Base-by-base conservation (phyloP, 1,140 invertebrate species). In the Neocloeon triangulifer region DNA sequence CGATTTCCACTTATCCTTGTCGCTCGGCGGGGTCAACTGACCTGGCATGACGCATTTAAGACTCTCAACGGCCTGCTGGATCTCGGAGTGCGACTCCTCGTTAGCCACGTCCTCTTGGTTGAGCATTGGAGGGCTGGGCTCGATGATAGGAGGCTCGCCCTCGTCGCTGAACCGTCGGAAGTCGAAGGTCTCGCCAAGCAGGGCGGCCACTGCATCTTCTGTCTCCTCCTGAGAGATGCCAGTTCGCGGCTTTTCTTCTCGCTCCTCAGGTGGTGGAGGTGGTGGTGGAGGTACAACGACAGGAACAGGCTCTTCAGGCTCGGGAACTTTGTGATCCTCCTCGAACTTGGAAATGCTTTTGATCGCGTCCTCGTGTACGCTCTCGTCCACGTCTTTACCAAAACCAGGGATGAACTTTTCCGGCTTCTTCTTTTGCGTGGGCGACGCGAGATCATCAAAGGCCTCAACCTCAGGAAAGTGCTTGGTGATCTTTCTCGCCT, bases 221-320 rank as follows among this genome's bases (percentile, higher is more conserved):
- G 82, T 89, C 55, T 89, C 81, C 56, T 86, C 81, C 53, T 86
- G 80, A 1, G 80, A 86, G 40, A 86, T 86, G 0, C 79, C 64
- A 1, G 78, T 72, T 25, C 79, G 59, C 1, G 75, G 72, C 43
- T 81, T 81, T 37, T 81, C 75, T 30, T 31, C 9, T 35, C 27
- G 19, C 30, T 38, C 27, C 35, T 39, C 9, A 19, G 27, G 19
- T 14, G 18, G 9, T 26, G 38, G 3, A 9, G 25, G 3, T 3
- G 27, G 10, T 29, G 8, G 14, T 14, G 27, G 27, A 6, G 19
- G 10, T 29, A 29, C 10, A n/a, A 17, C 15, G 10, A 9, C 19
- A 8, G 10, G 10, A 13, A 29, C 14, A 16, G 19, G 15, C 10
- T 16, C 10, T 10, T 14, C 2, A 5, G 14, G 15, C 10, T 29